A percentile compares a stretch with the other conserved stretches of the same genome.
phyloP scores from a whole-genome alignment of 2,113 vertebrate genomes.

The Haemorhous mexicanus region DNA sequence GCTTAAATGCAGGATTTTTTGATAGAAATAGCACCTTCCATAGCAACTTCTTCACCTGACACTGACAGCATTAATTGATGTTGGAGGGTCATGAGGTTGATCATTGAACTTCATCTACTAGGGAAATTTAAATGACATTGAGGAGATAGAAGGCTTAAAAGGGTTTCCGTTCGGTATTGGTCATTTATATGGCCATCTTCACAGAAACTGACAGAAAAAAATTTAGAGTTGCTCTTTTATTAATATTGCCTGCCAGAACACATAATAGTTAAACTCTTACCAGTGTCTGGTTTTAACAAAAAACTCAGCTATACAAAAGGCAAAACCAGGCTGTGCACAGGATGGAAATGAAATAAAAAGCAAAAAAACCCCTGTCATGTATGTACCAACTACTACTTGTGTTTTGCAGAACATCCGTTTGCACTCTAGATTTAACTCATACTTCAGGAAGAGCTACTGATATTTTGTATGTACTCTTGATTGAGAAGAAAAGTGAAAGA shows the following conservation, averaged over 20 bases:
- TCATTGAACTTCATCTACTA: not conserved
- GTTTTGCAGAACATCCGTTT: not conserved
- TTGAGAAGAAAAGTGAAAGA: not conserved
- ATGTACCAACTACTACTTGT: not conserved
- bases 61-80: not conserved
- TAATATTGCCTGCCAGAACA: not conserved
- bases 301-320: not conserved
- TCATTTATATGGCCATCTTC: not conserved
- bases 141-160: not conserved
- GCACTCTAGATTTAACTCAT: not conserved
- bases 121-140: not conserved
- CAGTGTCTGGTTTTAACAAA: not conserved
- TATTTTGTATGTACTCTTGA: not conserved
- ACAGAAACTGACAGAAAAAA: not conserved
- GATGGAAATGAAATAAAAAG: not conserved
- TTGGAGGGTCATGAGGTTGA: rapidly evolving
- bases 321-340: not conserved
- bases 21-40: not conserved
- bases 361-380: not conserved
- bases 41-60: not conserved
- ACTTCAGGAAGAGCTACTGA: not conserved
- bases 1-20: not conserved
- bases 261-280: not conserved
- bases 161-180: not conserved
- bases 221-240: not conserved